Evolutionary conservation across 2,888 invertebrate species (phyloP), one percentile per base, ranked within the genome.

Genomic region (Rhingia rostrata): DNA sequence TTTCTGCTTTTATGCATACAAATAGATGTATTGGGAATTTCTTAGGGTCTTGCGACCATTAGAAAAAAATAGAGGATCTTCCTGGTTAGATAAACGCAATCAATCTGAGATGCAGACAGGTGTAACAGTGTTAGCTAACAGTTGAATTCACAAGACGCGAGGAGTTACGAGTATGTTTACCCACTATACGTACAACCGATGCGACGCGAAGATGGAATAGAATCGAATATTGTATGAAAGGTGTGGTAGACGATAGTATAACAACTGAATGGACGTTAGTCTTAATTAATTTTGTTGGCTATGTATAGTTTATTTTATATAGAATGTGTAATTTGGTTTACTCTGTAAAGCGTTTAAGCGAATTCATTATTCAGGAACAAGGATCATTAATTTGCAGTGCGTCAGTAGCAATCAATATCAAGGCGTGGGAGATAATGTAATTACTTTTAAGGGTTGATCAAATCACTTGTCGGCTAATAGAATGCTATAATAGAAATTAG

Each of bases 81-180:
- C 64, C 35, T 77, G 77, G 53, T 47, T 64, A 54, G 77, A 64
- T 70, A 60, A 77, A 82, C 53, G 77, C 64, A 70, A 82, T 77
- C 77, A 82, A 77, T 82, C 66, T 82, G 41, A 1, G 4, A 60
- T 41, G 58, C 63, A 66, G 81, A 72, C 81, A 82, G 66, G 70
- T 82, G 70, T 53, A 53, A 75, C 51, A 37, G 41, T 49, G 32
- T 39, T 22, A 22, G 22, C 1, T 22, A 43, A 12, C 41, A 22
- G 22, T 33, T 39, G 56, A 37, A 41, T 56, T 39, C 49, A 30
- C 60, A 54, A 56, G 41, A 30, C 37, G 37, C 37, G 37, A 67
- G 43, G 61, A 49, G 61, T 60, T 81, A 47, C 35, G 60, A 41
- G 32, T 9, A 4, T 2, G 3, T 41, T 4, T 43, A 43, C 3